Conservation (phyloP, 2,888 invertebrate species). For the Agonopterix alstromeriana region DNA sequence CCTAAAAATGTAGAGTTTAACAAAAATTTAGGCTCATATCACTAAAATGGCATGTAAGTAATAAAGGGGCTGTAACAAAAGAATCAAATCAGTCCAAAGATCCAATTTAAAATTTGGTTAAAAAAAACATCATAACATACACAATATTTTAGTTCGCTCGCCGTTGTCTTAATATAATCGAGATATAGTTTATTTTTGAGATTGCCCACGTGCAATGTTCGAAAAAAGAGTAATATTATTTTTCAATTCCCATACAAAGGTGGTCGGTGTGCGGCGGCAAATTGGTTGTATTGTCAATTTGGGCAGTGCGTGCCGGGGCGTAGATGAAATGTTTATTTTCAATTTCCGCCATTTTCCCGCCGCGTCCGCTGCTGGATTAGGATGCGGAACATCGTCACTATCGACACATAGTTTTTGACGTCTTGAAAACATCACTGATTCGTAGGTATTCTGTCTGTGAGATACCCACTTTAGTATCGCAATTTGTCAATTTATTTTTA, state of each 20-base stretch:
- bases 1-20: too few relatives aligned
- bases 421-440: neutral
- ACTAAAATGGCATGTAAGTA: too few relatives aligned
- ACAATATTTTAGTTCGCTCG: too few relatives aligned
- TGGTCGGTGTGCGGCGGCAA: constrained; percentile 69
- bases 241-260: constrained; percentile 77
- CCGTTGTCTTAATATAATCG: constrained; percentile 4
- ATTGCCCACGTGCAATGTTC: constrained; percentile 55
- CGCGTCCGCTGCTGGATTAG: constrained; percentile 67
- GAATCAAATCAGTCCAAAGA: too few relatives aligned
- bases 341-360: constrained; percentile 72
- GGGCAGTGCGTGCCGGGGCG: constrained; percentile 74
- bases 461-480: too few relatives aligned
- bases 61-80: too few relatives aligned
- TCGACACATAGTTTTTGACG: constrained; percentile 28
- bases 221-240: constrained; percentile 74
- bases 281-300: constrained; percentile 77
- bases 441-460: too few relatives aligned
- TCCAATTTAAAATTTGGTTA: too few relatives aligned
- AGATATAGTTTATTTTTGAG: constrained; percentile 66
- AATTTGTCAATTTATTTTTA: too few relatives aligned
- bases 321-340: constrained; percentile 76
- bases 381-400: constrained; percentile 48
- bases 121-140: too few relatives aligned
- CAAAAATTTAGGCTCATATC: too few relatives aligned